Evolutionary conservation across 2,888 invertebrate genomes (phyloP).

Genomic region (Leucophenga maculata): DNA sequence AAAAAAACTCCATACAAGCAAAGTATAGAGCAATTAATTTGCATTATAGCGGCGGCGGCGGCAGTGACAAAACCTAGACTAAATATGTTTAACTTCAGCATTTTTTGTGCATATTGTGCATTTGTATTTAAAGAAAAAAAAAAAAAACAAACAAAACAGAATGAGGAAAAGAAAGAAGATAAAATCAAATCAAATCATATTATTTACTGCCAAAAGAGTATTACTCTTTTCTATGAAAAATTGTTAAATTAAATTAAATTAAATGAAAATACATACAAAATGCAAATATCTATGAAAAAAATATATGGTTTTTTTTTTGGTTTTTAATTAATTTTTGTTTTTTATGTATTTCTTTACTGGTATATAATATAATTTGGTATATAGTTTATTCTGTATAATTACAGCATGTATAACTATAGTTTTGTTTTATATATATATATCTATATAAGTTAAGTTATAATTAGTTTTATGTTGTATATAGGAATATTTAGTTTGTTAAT

Average conservation of each 20-base stretch:
- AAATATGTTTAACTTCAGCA: too few species aligned
- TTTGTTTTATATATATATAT: conserved; percentile 52
- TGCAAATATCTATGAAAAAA: too few species aligned
- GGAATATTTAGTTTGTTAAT: conserved; percentile 66
- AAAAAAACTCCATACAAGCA: conserved; percentile 50
- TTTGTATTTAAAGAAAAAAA: conserved; percentile 22
- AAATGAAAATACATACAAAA: too few species aligned
- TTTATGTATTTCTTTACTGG: neutral
- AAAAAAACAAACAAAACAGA: conserved; percentile 23
- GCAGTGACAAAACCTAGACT: too few species aligned
- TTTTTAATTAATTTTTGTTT: neutral
- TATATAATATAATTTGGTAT: conserved; percentile 33
- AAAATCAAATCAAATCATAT: too few species aligned
- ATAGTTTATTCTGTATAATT: conserved; percentile 28
- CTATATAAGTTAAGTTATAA: conserved; percentile 45
- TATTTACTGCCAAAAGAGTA: too few species aligned
- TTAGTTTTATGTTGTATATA: conserved; percentile 58
- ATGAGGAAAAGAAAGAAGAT: neutral
- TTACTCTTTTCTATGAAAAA: too few species aligned
- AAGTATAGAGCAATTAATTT: neutral
- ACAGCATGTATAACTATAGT: conserved; percentile 28
- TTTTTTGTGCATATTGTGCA: neutral
- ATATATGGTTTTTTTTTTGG: too few species aligned
- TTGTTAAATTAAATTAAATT: too few species aligned
- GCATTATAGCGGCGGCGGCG: conserved; percentile 31